These are phyloP conservation scores for Cerastis leucographa DNA, from an alignment of 2,888 invertebrate species.

Conservation along the genomic window DNA sequence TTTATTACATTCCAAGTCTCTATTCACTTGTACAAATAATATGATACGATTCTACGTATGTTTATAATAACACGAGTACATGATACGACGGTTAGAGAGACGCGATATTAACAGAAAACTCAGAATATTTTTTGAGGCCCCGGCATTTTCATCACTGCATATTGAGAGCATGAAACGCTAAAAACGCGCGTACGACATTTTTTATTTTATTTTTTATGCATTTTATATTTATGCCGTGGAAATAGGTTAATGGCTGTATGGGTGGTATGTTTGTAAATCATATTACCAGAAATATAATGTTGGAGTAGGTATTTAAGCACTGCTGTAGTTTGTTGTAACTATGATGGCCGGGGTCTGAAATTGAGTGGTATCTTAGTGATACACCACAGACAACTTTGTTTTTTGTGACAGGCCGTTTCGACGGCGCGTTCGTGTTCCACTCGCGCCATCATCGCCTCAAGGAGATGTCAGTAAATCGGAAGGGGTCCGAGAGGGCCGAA, in stretches of 20 bases:
- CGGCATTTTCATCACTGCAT: conserved; percentile 63
- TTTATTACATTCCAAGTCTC: conserved; percentile 52
- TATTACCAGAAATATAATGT: conserved; percentile 1
- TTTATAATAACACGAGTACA: conserved; percentile 71
- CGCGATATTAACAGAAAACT: conserved; percentile 67
- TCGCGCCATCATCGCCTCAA: too few relatives aligned
- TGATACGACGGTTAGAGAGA: conserved; percentile 63
- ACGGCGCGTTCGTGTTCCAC: too few relatives aligned
- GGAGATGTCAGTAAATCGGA: too few relatives aligned
- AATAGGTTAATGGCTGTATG: conserved; percentile 13
- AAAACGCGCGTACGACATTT: conserved; percentile 42
- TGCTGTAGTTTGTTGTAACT: background rate
- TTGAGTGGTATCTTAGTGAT: too few relatives aligned
- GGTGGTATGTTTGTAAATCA: background rate
- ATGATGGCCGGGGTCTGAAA: too few relatives aligned
- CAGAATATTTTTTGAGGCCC: conserved; percentile 59
- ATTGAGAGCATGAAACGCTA: conserved; percentile 59
- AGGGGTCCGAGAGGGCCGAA: too few relatives aligned
- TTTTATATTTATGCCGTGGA: conserved; percentile 43
- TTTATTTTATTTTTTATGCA: conserved; percentile 44
- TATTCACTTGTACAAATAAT: conserved; percentile 67
- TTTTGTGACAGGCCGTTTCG: too few relatives aligned
- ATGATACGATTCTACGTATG: conserved; percentile 66
- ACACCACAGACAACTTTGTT: too few relatives aligned
- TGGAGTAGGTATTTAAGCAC: background rate